phyloP scores from a whole-genome alignment of 92 coral and sea anemone genomes.

The Palythoa heliodiscus region DNA sequence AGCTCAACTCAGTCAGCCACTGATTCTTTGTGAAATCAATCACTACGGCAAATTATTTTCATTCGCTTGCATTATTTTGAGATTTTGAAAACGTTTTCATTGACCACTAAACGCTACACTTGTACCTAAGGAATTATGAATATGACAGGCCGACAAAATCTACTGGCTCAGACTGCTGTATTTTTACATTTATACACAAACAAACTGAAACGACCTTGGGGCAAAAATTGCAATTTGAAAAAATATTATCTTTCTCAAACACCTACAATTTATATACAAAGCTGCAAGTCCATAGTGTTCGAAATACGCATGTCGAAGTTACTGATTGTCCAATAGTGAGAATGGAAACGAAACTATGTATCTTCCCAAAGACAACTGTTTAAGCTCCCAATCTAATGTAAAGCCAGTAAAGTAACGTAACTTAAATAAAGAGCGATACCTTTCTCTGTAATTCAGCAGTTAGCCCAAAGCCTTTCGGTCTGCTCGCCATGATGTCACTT shows the following conservation, averaged over 20 bases:
- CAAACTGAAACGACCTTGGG: too few relatives aligned
- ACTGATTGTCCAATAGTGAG: too few relatives aligned
- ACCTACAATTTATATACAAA: too few relatives aligned
- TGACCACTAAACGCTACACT: background rate
- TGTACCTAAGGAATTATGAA: background rate
- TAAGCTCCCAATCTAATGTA: background rate
- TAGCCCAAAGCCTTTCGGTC: slow-evolving; percentile 92
- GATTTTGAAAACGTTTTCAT: background rate
- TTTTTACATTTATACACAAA: background rate
- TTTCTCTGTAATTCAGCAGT: slow-evolving; percentile 82
- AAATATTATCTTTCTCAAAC: too few relatives aligned
- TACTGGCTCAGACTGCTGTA: background rate
- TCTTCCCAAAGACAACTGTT: too few relatives aligned
- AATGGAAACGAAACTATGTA: background rate
- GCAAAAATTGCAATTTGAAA: too few relatives aligned
- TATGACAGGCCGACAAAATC: background rate
- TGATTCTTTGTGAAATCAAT: background rate
- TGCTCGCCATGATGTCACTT: slow-evolving; percentile 62
- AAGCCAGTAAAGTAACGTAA: background rate
- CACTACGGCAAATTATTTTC: background rate
- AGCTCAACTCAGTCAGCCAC: background rate
- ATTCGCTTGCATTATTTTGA: background rate
- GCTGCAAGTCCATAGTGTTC: too few relatives aligned
- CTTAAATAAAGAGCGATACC: background rate
- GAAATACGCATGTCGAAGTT: too few relatives aligned